Base-by-base conservation (phyloP, 2,797 vertebrate genomes). In the Limnodromus scolopaceus region DNA sequence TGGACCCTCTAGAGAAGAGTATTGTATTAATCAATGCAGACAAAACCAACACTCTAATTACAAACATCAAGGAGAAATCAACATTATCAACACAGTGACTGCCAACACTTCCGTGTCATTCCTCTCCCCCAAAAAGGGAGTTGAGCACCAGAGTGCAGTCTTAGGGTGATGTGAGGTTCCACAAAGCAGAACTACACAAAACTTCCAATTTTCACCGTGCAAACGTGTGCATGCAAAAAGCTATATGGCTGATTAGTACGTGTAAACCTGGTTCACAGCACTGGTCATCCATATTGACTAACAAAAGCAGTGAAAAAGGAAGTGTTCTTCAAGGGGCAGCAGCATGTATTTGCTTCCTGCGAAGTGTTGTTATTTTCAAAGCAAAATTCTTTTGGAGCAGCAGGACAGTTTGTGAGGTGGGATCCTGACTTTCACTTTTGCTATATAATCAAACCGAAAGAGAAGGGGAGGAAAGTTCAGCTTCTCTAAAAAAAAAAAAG, bases 361-460 rank as follows among this genome's bases (percentile, higher is more conserved):
- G 16, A 70, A 77, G n/a, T 24, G 54, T 6, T 28, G 16, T 53
- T 57, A 46, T 84, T 94, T 91, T 93, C 64, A 10, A 75, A 85
- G 60, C 43, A 81, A 87, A 92, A 71, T 16, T 78, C 49, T 84
- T 91, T 70, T 75, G 64, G 45, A 77, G 27, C 49, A 84, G 19
- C 38, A 54, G 20, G 36, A 49, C 30, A 80, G 48, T 51, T 86
- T 92, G 61, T 92, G 58, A 79, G 55, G 38, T 32, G 43, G 13
- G 65, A 80, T 93, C 57, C 36, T 54, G 75, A 77, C 68, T 95
- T 97, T 95, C 84, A 69, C 75, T 94, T 95, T 96, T 95, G 64
- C 70, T 92, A 7, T 51, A 58, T 17, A 89, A 93, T 71, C 80
- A 78, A 54, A 90, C 16, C 36, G 66, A 94, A 88, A 94, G 36